phyloP scores from a whole-genome alignment of 2,797 vertebrate genomes.

The Malurus splendens region DNA sequence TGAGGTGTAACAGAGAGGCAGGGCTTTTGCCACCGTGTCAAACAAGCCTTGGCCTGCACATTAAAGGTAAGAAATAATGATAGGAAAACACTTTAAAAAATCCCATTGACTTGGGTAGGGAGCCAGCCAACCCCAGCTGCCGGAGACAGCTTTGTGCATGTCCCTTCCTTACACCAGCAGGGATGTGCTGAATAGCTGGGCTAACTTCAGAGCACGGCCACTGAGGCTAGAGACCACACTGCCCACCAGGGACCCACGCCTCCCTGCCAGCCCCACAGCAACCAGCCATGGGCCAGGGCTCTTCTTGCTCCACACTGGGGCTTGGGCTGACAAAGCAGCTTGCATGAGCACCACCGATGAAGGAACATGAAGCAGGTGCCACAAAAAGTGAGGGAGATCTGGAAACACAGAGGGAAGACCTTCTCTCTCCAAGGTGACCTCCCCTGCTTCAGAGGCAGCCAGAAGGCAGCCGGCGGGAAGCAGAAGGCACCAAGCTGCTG shows the following conservation, averaged over 20 bases:
- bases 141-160: not conserved
- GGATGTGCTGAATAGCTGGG: not conserved
- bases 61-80: not conserved
- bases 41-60: not conserved
- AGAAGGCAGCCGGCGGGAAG: not conserved
- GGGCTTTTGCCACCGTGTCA: not conserved
- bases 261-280: rapidly evolving
- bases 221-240: not conserved
- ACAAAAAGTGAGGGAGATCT: not conserved
- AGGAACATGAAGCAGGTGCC: not conserved
- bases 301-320: rapidly evolving
- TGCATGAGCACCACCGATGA: rapidly evolving
- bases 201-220: not conserved
- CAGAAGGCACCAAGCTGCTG: not conserved
- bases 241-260: not conserved
- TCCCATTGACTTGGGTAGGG: not conserved
- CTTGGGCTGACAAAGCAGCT: not conserved
- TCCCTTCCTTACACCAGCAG: not conserved
- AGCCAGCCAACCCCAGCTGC: not conserved
- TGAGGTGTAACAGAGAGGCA: not conserved
- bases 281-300: not conserved
- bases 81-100: not conserved
- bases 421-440: not conserved
- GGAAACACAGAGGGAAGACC: not conserved
- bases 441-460: not conserved